A percentile compares a stretch with the other conserved stretches of the same genome.
phyloP scores from a whole-genome alignment of 2,888 invertebrate species.

The Himalopsyche tibetana region DNA sequence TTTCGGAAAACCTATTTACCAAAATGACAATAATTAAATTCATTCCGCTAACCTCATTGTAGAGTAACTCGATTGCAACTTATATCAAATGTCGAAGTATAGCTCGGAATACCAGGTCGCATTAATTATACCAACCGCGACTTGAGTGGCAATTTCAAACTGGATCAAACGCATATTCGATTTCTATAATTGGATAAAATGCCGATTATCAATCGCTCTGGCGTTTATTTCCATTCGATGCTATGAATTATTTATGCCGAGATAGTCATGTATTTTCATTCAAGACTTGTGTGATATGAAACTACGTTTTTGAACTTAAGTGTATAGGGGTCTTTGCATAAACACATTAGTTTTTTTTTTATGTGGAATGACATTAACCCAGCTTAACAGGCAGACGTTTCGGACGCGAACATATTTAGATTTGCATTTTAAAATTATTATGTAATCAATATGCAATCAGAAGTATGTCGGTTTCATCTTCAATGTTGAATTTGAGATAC shows the following conservation, averaged over 20 bases:
- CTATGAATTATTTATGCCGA: not conserved
- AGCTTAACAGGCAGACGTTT: too few relatives aligned
- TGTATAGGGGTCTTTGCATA: too few relatives aligned
- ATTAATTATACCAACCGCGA: not conserved
- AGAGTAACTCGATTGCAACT: not conserved
- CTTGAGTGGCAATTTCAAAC: not conserved
- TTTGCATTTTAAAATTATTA: too few relatives aligned
- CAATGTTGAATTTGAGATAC: too few relatives aligned
- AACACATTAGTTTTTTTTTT: too few relatives aligned
- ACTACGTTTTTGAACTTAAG: not conserved
- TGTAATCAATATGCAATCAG: too few relatives aligned
- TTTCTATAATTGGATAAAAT: slow-evolving; percentile 30
- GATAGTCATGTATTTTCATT: not conserved
- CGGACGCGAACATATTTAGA: too few relatives aligned
- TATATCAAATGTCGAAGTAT: not conserved
- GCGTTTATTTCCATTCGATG: not conserved
- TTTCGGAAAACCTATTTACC: too few relatives aligned
- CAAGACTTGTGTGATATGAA: not conserved
- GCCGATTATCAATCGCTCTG: not conserved
- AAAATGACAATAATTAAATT: not conserved
- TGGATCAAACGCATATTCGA: slow-evolving; percentile 26
- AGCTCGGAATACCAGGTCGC: not conserved
- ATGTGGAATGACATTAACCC: too few relatives aligned
- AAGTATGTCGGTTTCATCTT: too few relatives aligned
- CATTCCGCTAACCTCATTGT: not conserved